These are phyloP conservation scores for Nyleta sp. DNA, from an alignment of 2,888 invertebrate genomes.

Conservation along the genomic window DNA sequence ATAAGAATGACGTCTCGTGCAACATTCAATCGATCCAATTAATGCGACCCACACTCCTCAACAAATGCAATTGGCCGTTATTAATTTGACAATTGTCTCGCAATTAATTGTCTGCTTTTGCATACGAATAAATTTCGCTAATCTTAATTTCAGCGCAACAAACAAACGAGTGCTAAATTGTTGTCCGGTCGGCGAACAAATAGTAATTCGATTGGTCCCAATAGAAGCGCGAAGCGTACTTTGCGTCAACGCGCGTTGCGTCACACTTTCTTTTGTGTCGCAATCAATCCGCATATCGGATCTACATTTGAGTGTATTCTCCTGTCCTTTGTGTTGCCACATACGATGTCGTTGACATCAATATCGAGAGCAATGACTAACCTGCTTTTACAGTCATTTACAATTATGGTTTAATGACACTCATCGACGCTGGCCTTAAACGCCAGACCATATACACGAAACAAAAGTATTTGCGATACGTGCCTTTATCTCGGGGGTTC, in stretches of 20 bases:
- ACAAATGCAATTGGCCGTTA: slow-evolving; percentile 6
- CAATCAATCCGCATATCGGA: slow-evolving; percentile 54
- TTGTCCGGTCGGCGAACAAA: background rate
- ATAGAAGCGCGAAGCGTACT: slow-evolving; percentile 17
- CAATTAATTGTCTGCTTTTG: slow-evolving; percentile 9
- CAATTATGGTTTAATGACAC: slow-evolving; percentile 56
- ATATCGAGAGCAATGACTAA: slow-evolving; percentile 61
- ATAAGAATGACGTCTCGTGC: slow-evolving; percentile 17
- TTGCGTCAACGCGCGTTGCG: slow-evolving; percentile 34
- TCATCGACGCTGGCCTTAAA: slow-evolving; percentile 51
- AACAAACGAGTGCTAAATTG: background rate
- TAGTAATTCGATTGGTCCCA: background rate
- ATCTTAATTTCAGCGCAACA: background rate
- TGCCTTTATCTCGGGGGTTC: slow-evolving; percentile 31
- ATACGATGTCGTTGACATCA: slow-evolving; percentile 60
- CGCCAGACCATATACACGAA: slow-evolving; percentile 39
- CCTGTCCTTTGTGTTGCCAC: slow-evolving; percentile 57
- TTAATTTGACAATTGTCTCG: slow-evolving; percentile 28
- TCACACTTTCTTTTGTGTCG: slow-evolving; percentile 58
- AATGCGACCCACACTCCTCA: slow-evolving; percentile 30
- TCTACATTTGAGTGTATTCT: slow-evolving; percentile 45
- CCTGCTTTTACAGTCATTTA: slow-evolving; percentile 54
- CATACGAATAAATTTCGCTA: background rate
- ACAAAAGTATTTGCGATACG: slow-evolving; percentile 47
- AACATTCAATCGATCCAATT: slow-evolving; percentile 22